Evolutionary conservation across 2,113 vertebrate genomes (phyloP).

Genomic region (Indri indri): DNA sequence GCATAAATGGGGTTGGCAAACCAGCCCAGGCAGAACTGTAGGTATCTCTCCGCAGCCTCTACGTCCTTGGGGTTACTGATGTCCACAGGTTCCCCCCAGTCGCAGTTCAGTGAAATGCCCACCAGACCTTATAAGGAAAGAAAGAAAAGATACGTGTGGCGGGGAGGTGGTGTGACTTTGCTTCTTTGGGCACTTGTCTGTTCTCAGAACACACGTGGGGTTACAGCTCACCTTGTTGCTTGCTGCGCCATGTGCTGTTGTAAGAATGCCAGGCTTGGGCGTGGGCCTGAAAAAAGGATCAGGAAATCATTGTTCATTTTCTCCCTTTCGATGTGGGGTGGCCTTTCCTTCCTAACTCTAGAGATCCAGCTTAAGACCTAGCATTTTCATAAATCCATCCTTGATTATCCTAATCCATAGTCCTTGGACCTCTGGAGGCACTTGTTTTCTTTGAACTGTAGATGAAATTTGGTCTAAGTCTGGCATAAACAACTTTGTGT

Average conservation of each 20-base stretch:
- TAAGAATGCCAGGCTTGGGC: conserved; percentile 95
- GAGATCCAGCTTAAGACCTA: neutral
- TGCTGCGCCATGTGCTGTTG: conserved; percentile 88
- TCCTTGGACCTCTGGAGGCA: neutral
- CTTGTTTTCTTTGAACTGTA: neutral
- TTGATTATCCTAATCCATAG: neutral
- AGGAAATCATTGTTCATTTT: accelerated
- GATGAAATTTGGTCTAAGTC: neutral
- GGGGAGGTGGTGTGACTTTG: accelerated
- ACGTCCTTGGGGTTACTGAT: conserved; percentile 89
- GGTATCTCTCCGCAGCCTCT: conserved; percentile 93
- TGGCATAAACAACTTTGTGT: neutral
- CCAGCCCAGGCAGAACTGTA: conserved; percentile 96
- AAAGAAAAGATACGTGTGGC: neutral
- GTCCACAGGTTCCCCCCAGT: conserved; percentile 95
- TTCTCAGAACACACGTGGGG: accelerated
- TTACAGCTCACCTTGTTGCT: conserved; percentile 89
- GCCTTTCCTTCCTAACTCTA: neutral
- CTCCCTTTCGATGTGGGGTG: neutral
- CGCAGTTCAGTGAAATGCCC: conserved; percentile 92
- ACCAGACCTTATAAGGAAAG: conserved; percentile 86
- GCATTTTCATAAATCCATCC: neutral
- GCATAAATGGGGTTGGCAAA: conserved; percentile 95
- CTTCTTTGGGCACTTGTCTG: accelerated
- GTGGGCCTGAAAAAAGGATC: conserved; percentile 86